These are phyloP conservation scores for Oreochromis spilurus DNA, from an alignment of 2,113 vertebrate species.

Conservation along the genomic window DNA sequence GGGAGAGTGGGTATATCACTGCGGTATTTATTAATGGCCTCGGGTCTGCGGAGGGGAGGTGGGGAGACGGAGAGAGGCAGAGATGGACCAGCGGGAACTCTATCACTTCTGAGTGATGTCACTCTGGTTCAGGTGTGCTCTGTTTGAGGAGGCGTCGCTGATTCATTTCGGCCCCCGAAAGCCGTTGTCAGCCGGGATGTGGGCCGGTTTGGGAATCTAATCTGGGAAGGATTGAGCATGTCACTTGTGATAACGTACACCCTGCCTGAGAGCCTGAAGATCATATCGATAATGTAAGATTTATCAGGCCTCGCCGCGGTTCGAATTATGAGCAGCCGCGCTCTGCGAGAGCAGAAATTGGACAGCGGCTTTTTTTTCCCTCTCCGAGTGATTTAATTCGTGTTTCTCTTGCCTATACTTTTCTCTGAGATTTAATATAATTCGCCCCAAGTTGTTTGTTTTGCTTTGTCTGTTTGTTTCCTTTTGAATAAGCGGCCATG, in stretches of 20 bases:
- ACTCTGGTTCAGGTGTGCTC: constrained; percentile 53
- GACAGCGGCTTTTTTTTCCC: constrained; percentile 39
- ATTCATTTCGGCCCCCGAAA: constrained; percentile 60
- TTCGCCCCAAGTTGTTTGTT: constrained; percentile 58
- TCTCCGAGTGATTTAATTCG: constrained; percentile 58
- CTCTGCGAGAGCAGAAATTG: constrained; percentile 62
- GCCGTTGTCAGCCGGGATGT: constrained; percentile 56
- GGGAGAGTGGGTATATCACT: constrained; percentile 57
- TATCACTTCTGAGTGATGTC: constrained; percentile 60
- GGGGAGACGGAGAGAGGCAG: neutral
- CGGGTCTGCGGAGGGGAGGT: constrained; percentile 31
- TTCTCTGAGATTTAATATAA: constrained; percentile 61
- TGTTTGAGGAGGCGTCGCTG: constrained; percentile 47
- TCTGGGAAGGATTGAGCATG: constrained; percentile 71
- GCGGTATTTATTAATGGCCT: constrained; percentile 64
- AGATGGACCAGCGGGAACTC: constrained; percentile 31
- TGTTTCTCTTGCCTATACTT: constrained; percentile 46
- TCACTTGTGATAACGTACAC: constrained; percentile 72
- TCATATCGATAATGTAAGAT: constrained; percentile 76
- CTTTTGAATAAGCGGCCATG: constrained; percentile 51
- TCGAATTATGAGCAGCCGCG: constrained; percentile 68
- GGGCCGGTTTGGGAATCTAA: constrained; percentile 67
- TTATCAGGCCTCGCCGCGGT: constrained; percentile 67
- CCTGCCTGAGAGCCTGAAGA: constrained; percentile 65
- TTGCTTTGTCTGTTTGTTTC: constrained; percentile 53